Percentiles rank a stretch among this genome's conserved stretches.
phyloP scores from a whole-genome alignment of 2,797 vertebrate species.

The Eospalax fontanierii region DNA sequence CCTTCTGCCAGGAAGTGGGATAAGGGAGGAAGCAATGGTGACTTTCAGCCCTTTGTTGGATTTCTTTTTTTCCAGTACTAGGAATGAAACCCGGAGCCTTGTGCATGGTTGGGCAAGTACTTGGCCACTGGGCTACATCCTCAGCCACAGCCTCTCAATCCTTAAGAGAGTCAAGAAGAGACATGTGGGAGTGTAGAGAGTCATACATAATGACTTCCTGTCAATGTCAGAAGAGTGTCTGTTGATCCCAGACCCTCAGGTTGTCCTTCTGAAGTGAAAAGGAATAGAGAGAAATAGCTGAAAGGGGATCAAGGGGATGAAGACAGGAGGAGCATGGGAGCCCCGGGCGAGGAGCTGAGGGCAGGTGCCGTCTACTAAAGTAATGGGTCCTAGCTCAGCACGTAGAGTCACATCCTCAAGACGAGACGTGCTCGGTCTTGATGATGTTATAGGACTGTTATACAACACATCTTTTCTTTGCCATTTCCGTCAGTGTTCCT shows the following conservation, averaged over 20 bases:
- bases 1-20: conserved; percentile 66
- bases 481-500: not conserved
- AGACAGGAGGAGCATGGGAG: not conserved
- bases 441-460: not conserved
- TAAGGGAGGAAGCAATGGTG: not conserved
- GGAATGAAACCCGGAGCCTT: not conserved
- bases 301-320: not conserved
- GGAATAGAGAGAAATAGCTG: not conserved
- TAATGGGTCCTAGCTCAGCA: not conserved
- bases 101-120: not conserved
- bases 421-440: not conserved
- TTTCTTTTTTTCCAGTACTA: not conserved
- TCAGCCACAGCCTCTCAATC: not conserved
- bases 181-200: not conserved
- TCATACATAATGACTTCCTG: not conserved
- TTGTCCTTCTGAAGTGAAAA: not conserved
- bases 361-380: not conserved
- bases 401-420: not conserved
- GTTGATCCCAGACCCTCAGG: not conserved
- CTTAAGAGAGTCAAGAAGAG: not conserved
- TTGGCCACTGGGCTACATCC: too few relatives aligned
- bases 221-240: conserved; percentile 21
- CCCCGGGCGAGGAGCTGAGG: not conserved
- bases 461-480: not conserved
- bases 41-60: not conserved